A percentile compares a stretch with the other conserved stretches of the same genome.
phyloP scores from a whole-genome alignment of 2,888 invertebrate species.

The Lasioglossum lativentre region DNA sequence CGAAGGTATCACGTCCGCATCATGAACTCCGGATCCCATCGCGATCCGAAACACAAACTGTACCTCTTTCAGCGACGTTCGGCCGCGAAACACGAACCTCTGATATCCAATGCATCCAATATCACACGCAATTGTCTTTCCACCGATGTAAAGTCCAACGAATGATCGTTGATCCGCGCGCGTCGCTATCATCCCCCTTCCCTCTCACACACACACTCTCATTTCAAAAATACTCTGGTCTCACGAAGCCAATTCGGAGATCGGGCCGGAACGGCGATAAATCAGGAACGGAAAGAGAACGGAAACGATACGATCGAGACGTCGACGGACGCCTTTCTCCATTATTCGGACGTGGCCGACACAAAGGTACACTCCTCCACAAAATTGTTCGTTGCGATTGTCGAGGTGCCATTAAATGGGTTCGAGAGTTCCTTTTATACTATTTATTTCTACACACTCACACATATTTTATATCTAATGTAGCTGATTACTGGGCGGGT shows the following conservation, averaged over 20 bases:
- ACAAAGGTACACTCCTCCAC: background rate
- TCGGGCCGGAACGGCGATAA: constrained; percentile 28
- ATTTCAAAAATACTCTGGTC: background rate
- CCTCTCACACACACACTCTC: background rate
- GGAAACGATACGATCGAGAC: constrained; percentile 53
- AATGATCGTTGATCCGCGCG: constrained; percentile 30
- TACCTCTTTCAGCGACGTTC: background rate
- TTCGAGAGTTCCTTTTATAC: no score
- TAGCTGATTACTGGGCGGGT: no score
- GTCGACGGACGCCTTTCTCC: constrained; percentile 42
- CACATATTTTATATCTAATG: no score
- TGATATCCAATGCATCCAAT: constrained; percentile 3
- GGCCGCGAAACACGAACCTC: background rate
- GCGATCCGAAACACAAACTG: background rate
- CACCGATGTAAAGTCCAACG: constrained; percentile 15
- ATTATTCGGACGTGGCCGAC: constrained; percentile 41
- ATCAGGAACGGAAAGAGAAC: constrained; percentile 36
- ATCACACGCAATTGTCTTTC: constrained; percentile 32
- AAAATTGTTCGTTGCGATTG: background rate
- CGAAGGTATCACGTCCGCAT: constrained; percentile 12
- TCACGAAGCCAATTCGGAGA: constrained; percentile 9
- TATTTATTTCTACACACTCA: no score
- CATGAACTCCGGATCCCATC: constrained; percentile 7
- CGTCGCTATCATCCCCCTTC: background rate
- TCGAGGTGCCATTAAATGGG: no score